Percentiles rank a stretch among this genome's conserved stretches.
Evolutionary conservation across 1,140 invertebrate genomes (phyloP).

Genomic region (Hyphantria cunea): DNA sequence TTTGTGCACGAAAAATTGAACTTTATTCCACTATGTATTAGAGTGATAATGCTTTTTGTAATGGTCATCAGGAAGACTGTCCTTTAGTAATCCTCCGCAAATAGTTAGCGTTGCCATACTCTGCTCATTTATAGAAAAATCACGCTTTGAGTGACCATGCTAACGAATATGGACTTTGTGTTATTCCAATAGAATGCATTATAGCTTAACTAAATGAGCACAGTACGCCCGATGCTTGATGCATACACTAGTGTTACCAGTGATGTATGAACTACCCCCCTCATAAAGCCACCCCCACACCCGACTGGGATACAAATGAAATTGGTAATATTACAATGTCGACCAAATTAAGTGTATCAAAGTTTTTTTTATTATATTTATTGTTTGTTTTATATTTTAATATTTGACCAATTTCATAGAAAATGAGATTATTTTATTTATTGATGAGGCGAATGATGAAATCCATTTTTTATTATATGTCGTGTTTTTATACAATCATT

Average conservation of each 20-base stretch:
- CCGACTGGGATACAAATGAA: slow-evolving; percentile 32
- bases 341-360: neutral
- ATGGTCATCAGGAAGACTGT: slow-evolving; percentile 21
- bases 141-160: neutral
- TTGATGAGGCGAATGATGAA: slow-evolving; percentile 36
- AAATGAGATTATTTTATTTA: slow-evolving; percentile 77
- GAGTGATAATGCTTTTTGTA: neutral
- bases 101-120: slow-evolving; percentile 40
- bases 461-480: slow-evolving; percentile 13
- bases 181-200: slow-evolving; percentile 18
- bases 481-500: slow-evolving; percentile 21
- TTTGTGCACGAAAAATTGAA: neutral
- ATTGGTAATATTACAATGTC: slow-evolving; percentile 40
- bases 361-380: neutral
- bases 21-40: slow-evolving; percentile 1
- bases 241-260: slow-evolving; percentile 51
- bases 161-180: slow-evolving; percentile 3
- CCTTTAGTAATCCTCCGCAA: slow-evolving; percentile 31
- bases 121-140: slow-evolving; percentile 44
- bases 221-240: slow-evolving; percentile 47
- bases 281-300: slow-evolving; percentile 43
- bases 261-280: slow-evolving; percentile 43
- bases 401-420: slow-evolving; percentile 50
- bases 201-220: slow-evolving; percentile 51
- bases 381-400: too few relatives aligned